Conservation (phyloP, 2,888 invertebrate genomes). For the Philereme transversata region DNA sequence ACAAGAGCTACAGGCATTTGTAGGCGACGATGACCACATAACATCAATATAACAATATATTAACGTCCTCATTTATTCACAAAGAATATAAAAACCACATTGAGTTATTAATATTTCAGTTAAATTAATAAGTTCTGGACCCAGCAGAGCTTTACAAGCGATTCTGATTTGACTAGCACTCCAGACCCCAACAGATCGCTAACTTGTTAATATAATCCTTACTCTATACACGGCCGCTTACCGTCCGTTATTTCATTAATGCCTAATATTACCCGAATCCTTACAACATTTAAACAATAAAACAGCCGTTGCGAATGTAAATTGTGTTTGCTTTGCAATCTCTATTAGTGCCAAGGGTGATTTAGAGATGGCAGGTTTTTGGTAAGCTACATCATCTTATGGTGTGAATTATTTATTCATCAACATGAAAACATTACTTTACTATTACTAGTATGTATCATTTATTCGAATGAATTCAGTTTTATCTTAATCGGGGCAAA, state of each 20-base stretch:
- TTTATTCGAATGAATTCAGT: too few species aligned
- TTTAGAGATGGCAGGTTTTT: constrained; percentile 38
- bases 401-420: background rate
- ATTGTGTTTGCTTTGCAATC: constrained; percentile 46
- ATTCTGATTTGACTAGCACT: constrained; percentile 23
- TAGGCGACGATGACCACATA: too few species aligned
- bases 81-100: too few species aligned
- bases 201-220: constrained; percentile 42
- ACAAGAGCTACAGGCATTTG: too few species aligned
- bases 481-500: too few species aligned
- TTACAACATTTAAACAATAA: constrained; percentile 50
- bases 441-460: too few species aligned
- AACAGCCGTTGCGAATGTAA: constrained; percentile 51
- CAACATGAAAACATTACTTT: too few species aligned
- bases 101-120: too few species aligned
- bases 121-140: too few species aligned
- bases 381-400: constrained; percentile 41
- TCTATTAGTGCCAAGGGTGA: constrained; percentile 55
- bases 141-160: background rate
- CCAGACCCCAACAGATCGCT: constrained; percentile 14
- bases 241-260: constrained; percentile 45
- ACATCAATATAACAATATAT: too few species aligned
- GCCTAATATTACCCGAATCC: constrained; percentile 40
- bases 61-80: too few species aligned
- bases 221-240: constrained; percentile 45